Percentiles rank a stretch among this genome's conserved stretches.
Conservation (phyloP, 2,888 invertebrate genomes). For the Hypercompe scribonia region DNA sequence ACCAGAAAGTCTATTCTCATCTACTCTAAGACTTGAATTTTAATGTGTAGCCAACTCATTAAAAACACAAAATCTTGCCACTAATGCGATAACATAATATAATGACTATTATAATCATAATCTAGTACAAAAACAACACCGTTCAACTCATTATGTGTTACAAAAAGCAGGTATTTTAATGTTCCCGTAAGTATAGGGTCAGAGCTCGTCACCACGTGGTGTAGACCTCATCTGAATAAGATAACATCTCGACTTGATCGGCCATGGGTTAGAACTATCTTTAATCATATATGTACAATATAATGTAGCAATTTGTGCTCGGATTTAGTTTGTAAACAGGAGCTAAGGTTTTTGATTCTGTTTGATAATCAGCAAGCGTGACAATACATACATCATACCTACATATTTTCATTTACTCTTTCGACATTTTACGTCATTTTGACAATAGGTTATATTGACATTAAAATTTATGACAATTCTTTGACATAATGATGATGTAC, state of each 20-base stretch:
- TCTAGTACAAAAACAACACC: slow-evolving; percentile 13
- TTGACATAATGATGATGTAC: no score
- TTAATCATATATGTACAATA: not conserved
- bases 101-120: slow-evolving; percentile 13
- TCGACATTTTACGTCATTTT: no score
- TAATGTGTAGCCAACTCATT: not conserved
- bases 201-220: slow-evolving; percentile 10
- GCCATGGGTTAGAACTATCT: slow-evolving; percentile 7
- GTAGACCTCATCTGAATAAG: slow-evolving; percentile 9
- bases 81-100: slow-evolving; percentile 13
- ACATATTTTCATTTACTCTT: no score
- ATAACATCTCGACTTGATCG: slow-evolving; percentile 18
- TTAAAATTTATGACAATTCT: no score
- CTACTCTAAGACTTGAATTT: not conserved
- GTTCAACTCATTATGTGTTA: slow-evolving; percentile 9
- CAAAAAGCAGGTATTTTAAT: slow-evolving; percentile 19
- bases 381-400: not conserved
- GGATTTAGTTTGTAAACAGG: not conserved
- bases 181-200: slow-evolving; percentile 13
- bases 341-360: not conserved
- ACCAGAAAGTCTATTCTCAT: not conserved
- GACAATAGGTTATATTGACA: no score
- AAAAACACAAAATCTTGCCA: not conserved
- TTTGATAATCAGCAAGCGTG: not conserved
- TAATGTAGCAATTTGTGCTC: not conserved